phyloP scores from a whole-genome alignment of 2,888 invertebrate genomes.

The Dryobota labecula region DNA sequence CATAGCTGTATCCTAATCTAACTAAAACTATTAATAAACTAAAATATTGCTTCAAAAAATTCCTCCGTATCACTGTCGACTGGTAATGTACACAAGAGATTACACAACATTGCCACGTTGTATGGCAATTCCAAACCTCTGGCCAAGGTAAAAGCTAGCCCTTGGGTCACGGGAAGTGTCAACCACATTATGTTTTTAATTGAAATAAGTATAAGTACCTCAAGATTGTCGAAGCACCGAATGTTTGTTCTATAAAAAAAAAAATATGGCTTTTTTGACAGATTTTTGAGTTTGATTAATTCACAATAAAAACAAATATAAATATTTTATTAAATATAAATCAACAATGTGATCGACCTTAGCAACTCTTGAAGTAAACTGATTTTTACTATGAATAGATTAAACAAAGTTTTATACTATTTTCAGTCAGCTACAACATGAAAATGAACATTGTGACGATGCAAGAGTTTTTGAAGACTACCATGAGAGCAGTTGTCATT shows the following conservation, averaged over 20 bases:
- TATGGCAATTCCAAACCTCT: too few species aligned
- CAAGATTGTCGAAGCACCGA: not conserved
- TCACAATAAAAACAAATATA: not conserved
- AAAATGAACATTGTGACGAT: slow-evolving; percentile 72
- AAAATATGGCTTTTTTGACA: not conserved
- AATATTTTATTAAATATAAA: not conserved
- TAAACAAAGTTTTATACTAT: not conserved
- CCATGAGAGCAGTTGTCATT: slow-evolving; percentile 87
- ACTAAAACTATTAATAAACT: too few species aligned
- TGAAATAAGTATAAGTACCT: not conserved
- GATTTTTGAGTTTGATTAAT: not conserved
- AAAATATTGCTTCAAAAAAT: too few species aligned
- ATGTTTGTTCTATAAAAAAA: too few species aligned
- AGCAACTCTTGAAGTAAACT: not conserved
- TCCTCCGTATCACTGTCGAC: too few species aligned
- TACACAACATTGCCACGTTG: too few species aligned
- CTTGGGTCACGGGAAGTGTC: too few species aligned
- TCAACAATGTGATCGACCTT: not conserved
- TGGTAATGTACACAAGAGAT: too few species aligned
- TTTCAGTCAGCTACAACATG: slow-evolving; percentile 9
- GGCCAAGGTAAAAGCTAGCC: too few species aligned
- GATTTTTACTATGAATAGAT: not conserved
- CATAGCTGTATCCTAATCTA: too few species aligned
- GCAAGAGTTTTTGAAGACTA: slow-evolving; percentile 78
- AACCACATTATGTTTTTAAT: too few species aligned